Base-by-base conservation (phyloP, 2,888 invertebrate genomes). In the Ochropleura leucogaster region DNA sequence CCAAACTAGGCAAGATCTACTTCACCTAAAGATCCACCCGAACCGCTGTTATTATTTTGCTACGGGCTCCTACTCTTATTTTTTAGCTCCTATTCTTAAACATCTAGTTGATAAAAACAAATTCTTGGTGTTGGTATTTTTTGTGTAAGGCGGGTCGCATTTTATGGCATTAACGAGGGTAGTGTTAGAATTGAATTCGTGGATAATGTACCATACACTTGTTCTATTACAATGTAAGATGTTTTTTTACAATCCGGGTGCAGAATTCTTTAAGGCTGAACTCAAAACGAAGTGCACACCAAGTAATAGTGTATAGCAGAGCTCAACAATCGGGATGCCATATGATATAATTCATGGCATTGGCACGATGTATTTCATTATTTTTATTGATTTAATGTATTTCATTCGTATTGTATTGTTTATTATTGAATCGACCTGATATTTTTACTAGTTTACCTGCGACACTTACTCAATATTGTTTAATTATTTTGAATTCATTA, bases 31-130 rank as follows among this genome's bases (percentile, higher is more conserved):
- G 30, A 30, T 30, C 30, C 30, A 30, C 30, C 30, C 30, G 30
- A 30, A 3, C 30, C 30, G 3, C 30, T 30, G 30, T 30, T 30
- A 30, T 30, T 30, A 30, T 30, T 30, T 30, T 30, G 30, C 30
- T 30, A 30, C 30, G 30, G 30, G 30, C 30, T 30, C 30, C 30
- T 30, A 30, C 3, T 30, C 30, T 30, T 30, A 30, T 30, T 30
- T 30, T n/a, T 30, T 30, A 30, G 3, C 30, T 30, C 3, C 18
- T 63, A 18, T 83, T 40, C 46, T 49, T 51, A 73, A 78, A 68
- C 10, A 51, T 70, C 9, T 55, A 30, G 46, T 67, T 81, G n/a
- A 55, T 70, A 49, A 40, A 40, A 63, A 62, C 18, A 57, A 18
- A 51, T 77, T 66, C 46, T 57, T 63, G 4, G 18, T 40, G 30